Evolutionary conservation across 2,888 invertebrate genomes (phyloP).

Genomic region (Hyalella azteca): DNA sequence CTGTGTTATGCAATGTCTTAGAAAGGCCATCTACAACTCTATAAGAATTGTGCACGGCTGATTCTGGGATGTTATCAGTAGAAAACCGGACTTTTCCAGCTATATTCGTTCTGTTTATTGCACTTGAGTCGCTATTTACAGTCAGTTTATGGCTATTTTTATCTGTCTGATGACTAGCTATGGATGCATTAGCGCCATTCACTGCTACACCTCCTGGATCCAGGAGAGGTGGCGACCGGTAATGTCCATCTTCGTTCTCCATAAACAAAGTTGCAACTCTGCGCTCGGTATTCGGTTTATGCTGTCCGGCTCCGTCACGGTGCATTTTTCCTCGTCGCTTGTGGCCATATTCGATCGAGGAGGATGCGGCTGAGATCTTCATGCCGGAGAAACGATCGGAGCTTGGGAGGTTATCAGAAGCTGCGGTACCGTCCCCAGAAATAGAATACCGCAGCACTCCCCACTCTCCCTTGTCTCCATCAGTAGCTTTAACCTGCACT

Average conservation of each 20-base stretch:
- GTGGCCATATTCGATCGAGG: not conserved
- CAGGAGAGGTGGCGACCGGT: not conserved
- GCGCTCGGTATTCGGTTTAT: not conserved
- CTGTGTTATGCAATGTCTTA: no score
- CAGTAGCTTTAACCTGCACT: conserved; percentile 44
- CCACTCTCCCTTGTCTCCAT: conserved; percentile 41
- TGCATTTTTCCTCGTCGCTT: not conserved
- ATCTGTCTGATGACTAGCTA: not conserved
- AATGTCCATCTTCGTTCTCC: not conserved
- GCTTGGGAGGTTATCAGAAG: not conserved
- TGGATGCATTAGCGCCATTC: not conserved
- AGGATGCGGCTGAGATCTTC: not conserved
- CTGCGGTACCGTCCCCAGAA: conserved; percentile 39
- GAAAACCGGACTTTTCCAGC: no score
- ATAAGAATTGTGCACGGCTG: no score
- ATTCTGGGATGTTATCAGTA: no score
- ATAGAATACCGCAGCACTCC: conserved; percentile 42
- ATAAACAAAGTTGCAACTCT: not conserved
- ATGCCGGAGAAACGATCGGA: not conserved
- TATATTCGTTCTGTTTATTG: no score
- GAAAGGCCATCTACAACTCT: no score
- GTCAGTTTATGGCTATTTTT: no score
- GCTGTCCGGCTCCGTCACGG: not conserved
- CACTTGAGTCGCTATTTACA: not conserved
- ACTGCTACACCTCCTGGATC: conserved; percentile 22